Evolutionary conservation across 2,888 invertebrate species (phyloP).

Genomic region (Nymphalis c-album): DNA sequence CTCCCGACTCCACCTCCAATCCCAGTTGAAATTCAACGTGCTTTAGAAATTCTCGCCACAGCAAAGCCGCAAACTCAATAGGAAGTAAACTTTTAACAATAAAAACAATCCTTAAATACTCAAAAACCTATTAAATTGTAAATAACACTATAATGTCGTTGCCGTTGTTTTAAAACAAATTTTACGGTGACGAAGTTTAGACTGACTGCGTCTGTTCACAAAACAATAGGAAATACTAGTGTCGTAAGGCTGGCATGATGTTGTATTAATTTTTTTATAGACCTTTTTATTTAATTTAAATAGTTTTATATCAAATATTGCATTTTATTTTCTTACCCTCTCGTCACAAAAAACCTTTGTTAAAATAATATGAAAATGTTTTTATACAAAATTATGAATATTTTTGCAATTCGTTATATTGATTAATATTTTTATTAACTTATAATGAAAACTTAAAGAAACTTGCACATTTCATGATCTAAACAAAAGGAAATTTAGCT

Average conservation of each 20-base stretch:
- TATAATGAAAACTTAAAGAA: no score
- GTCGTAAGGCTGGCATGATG: background rate
- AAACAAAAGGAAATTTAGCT: no score
- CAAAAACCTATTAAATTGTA: no score
- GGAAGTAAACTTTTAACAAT: conserved; percentile 1
- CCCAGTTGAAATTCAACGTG: conserved; percentile 85
- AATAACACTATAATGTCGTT: no score
- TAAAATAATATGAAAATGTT: no score
- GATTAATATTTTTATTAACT: no score
- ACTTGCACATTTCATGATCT: no score
- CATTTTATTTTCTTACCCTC: background rate
- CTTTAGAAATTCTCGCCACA: conserved; percentile 84
- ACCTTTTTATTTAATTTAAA: conserved; percentile 1
- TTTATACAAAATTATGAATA: no score
- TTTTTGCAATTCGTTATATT: no score
- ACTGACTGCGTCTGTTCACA: background rate
- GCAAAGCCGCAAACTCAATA: conserved; percentile 77
- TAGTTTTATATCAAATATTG: background rate
- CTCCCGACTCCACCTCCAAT: conserved; percentile 85
- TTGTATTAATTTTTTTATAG: conserved; percentile 5
- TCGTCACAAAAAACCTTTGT: background rate
- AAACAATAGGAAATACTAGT: background rate
- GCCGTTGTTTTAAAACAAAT: no score
- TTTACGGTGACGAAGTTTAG: background rate
- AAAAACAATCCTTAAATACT: no score